Conservation (phyloP, 1,140 invertebrate genomes). For the Eulimnadia texana region DNA sequence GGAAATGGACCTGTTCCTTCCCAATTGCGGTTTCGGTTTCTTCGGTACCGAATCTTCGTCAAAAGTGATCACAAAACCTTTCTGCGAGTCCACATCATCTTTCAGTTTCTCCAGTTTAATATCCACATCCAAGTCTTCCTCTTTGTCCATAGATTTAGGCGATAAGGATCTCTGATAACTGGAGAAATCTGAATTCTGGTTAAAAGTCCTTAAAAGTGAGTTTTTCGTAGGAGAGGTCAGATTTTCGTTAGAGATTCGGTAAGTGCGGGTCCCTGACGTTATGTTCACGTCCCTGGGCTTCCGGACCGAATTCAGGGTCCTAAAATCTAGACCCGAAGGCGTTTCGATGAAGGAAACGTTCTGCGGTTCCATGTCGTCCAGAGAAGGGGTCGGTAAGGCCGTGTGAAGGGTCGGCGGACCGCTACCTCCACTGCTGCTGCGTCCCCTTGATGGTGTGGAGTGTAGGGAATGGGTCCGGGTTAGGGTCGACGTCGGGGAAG, state of each 20-base stretch:
- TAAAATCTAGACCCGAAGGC: constrained; percentile 33
- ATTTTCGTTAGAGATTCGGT: constrained; percentile 43
- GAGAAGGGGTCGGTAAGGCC: constrained; percentile 44
- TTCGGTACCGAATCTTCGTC: constrained; percentile 58
- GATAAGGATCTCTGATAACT: background rate
- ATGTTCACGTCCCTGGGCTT: constrained; percentile 54
- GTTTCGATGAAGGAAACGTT: constrained; percentile 81
- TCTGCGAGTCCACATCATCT: constrained; percentile 23
- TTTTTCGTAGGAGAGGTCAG: constrained; percentile 11
- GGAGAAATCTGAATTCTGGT: constrained; percentile 9
- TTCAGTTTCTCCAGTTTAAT: constrained; percentile 26
- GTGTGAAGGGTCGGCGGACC: constrained; percentile 30
- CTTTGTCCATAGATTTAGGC: background rate
- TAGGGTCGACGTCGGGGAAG: too few species aligned
- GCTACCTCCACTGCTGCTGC: background rate
- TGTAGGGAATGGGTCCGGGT: background rate
- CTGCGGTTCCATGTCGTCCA: constrained; percentile 75
- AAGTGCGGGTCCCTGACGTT: constrained; percentile 69
- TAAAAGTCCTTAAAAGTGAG: constrained; percentile 7
- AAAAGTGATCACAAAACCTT: constrained; percentile 87
- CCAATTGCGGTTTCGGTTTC: constrained; percentile 69
- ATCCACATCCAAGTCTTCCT: constrained; percentile 7
- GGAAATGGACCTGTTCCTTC: constrained; percentile 38
- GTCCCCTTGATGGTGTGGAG: background rate
- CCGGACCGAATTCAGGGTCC: constrained; percentile 28